Conservation (phyloP, 2,797 vertebrate genomes). For the Centroberyx gerrardi region DNA sequence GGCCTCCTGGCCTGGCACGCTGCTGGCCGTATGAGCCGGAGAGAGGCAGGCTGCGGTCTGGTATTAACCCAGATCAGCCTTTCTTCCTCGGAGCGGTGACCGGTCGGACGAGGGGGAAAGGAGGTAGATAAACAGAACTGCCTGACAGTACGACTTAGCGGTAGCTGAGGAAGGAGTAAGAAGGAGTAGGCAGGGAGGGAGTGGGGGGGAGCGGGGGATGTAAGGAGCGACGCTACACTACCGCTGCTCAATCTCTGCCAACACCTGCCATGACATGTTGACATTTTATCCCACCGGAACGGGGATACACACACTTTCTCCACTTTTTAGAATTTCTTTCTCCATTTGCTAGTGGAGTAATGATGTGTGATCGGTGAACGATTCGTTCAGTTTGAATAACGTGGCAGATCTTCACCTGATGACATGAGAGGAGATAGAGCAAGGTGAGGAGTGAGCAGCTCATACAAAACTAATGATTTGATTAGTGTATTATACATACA, state of each 20-base stretch:
- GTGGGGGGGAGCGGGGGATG: no score
- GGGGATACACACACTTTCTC: slow-evolving; percentile 41
- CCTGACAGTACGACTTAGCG: not conserved
- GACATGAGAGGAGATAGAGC: slow-evolving; percentile 17
- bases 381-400: slow-evolving; percentile 52
- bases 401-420: slow-evolving; percentile 36
- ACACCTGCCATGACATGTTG: slow-evolving; percentile 69
- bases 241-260: slow-evolving; percentile 46
- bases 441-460: not conserved
- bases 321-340: slow-evolving; percentile 6
- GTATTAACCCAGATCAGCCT: not conserved
- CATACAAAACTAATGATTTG: slow-evolving; percentile 31
- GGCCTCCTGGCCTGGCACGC: not conserved
- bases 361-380: slow-evolving; percentile 34
- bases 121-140: not conserved
- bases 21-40: not conserved
- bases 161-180: not conserved
- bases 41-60: not conserved
- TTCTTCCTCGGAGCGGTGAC: not conserved
- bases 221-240: not conserved
- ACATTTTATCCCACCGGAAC: slow-evolving; percentile 57
- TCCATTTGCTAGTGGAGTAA: slow-evolving; percentile 43
- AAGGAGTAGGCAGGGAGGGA: no score
- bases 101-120: not conserved
- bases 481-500: slow-evolving; percentile 28